Percentiles rank a stretch among this genome's conserved stretches.
Conservation (phyloP, 2,797 vertebrate genomes). For the Galaxias olidus region DNA sequence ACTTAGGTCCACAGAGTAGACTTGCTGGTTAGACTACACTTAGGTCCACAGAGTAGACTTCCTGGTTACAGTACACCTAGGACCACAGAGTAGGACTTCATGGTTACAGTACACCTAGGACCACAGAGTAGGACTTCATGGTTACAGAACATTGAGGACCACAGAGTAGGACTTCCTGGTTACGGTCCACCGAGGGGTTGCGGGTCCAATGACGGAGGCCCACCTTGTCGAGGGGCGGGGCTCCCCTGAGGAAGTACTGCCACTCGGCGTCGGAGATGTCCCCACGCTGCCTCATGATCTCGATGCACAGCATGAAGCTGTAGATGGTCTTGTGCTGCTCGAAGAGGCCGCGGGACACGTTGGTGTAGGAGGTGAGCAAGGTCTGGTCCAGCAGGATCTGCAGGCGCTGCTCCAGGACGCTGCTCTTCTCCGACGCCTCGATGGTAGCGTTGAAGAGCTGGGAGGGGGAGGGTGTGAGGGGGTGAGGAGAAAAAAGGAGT, state of each 20-base stretch:
- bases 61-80: too few relatives aligned
- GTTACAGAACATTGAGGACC: too few relatives aligned
- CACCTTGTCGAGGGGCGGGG: conserved; percentile 74
- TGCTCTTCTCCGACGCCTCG: conserved; percentile 69
- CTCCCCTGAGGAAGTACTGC: conserved; percentile 77
- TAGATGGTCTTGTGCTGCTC: conserved; percentile 83
- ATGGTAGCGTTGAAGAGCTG: conserved; percentile 82
- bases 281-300: conserved; percentile 74
- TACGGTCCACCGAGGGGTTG: too few relatives aligned
- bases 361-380: conserved; percentile 71
- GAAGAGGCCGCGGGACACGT: conserved; percentile 80
- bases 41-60: too few relatives aligned
- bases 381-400: conserved; percentile 73
- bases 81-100: too few relatives aligned
- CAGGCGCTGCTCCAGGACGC: conserved; percentile 69
- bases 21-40: too few relatives aligned
- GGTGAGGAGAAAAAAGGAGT: neutral
- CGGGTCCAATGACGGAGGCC: neutral
- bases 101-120: too few relatives aligned
- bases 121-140: too few relatives aligned
- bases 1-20: too few relatives aligned
- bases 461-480: neutral
- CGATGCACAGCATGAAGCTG: conserved; percentile 82
- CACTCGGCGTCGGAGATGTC: conserved; percentile 75
- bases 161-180: too few relatives aligned